phyloP scores from a whole-genome alignment of 2,888 invertebrate species.

The Leptura quadrifasciata region DNA sequence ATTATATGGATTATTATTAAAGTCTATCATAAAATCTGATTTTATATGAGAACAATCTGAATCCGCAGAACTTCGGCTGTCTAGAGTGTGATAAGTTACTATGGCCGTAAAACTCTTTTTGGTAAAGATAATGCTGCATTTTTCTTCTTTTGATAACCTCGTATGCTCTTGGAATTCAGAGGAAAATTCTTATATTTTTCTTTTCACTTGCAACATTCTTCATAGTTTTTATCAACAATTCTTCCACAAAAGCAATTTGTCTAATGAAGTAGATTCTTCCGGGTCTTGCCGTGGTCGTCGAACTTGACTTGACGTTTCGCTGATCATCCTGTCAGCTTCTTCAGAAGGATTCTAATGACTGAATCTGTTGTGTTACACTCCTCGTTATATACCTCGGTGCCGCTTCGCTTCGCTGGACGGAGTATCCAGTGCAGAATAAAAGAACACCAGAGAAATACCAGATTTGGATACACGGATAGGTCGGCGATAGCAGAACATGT shows the following conservation, averaged over 20 bases:
- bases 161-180: slow-evolving; percentile 79
- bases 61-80: slow-evolving; percentile 73
- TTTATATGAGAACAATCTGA: slow-evolving; percentile 77
- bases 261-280: no score
- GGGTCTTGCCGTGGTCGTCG: no score
- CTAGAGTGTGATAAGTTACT: slow-evolving; percentile 82
- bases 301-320: no score
- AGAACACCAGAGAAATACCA: no score
- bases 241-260: slow-evolving; percentile 74
- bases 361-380: no score
- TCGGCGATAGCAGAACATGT: no score
- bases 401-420: no score
- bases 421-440: no score
- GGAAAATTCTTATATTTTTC: slow-evolving; percentile 77
- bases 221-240: slow-evolving; percentile 76
- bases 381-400: no score
- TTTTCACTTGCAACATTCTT: slow-evolving; percentile 68
- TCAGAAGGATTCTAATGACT: no score
- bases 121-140: slow-evolving; percentile 85
- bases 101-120: slow-evolving; percentile 85
- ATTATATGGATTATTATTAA: slow-evolving; percentile 77
- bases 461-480: no score
- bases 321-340: no score
- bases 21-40: slow-evolving; percentile 86
- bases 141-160: slow-evolving; percentile 72